Evolutionary conservation across 1,140 invertebrate genomes (phyloP), one percentile per base, ranked within the genome.

Genomic region (Branchinecta lindahli): DNA sequence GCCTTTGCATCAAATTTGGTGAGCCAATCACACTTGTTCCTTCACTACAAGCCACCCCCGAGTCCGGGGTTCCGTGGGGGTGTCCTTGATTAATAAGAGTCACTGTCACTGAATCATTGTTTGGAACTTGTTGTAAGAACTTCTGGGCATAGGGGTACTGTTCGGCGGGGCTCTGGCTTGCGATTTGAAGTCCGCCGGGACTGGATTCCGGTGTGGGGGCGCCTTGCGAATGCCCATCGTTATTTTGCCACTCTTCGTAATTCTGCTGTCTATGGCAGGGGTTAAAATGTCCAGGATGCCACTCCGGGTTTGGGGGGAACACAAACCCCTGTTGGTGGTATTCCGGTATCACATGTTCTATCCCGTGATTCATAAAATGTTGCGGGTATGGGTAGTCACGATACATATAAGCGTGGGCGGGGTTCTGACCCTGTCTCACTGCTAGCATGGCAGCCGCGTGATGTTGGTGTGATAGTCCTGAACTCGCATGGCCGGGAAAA

Each of bases 1-100:
- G 88, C 75, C 83, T 44, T 69, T 67, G 66, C 66, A 70, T 68
- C 47, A 72, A 65, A 15, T 61, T 45, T 12, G 76, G 75, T 7
- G 75, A 77, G 15, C 75, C 75, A 18, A 72, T 67, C 21, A 72
- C 73, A 66, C 74, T 74, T 8, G 74, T 70, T 4, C 76, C 76
- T 45, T 77, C 76, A 46, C 75, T 76, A 6, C 72, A 75, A 0
- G 75, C 74, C 10, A 77, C 70, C 8, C 75, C 74, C 0, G 76
- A 75, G 66, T 77, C 75, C 18, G 73, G 73, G 18, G 73, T 71
- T 45, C 70, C 61, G 68, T 73, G 72, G 72, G 68, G 72, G 69
- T 18, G 52, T 61, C 52, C 52, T 6, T 12, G 52, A 61, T 61
- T 61, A 15, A 61, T 20, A 61, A 61, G 12, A 4, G 52, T 61